Conservation (phyloP, 2,113 vertebrate species). For the Hydropotes inermis region DNA sequence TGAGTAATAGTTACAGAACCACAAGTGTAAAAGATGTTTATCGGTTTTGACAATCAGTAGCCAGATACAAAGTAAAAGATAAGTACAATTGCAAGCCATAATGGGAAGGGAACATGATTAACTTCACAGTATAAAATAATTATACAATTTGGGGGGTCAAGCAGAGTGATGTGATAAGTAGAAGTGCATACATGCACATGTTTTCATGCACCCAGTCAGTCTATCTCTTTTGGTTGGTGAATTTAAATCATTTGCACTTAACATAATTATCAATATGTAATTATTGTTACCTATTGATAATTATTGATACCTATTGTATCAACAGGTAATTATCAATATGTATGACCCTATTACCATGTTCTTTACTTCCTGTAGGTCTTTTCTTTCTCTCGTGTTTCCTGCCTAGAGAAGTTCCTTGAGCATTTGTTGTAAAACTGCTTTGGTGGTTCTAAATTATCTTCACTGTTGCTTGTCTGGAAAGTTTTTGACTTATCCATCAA, state of each 20-base stretch:
- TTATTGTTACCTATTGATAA: no score
- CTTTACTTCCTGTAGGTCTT: background rate
- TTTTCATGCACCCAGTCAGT: background rate
- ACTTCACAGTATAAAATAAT: background rate
- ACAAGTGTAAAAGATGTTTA: no score
- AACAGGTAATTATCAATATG: background rate
- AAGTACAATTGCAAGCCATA: background rate
- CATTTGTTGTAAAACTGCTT: background rate
- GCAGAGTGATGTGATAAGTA: background rate
- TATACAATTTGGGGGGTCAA: background rate
- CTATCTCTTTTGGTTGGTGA: background rate
- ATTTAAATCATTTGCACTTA: background rate
- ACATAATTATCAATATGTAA: background rate
- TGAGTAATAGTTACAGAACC: no score
- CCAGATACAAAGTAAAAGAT: background rate
- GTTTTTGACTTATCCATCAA: background rate
- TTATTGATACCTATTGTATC: no score
- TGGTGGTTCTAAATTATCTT: background rate
- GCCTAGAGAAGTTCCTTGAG: background rate
- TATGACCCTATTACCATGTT: background rate
- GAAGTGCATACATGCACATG: accelerated
- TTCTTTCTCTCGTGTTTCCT: background rate
- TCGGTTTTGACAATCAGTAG: background rate
- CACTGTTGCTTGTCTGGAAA: background rate
- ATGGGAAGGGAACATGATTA: background rate